Base-by-base conservation (phyloP, 2,888 invertebrate genomes). In the Pollenia labialis region DNA sequence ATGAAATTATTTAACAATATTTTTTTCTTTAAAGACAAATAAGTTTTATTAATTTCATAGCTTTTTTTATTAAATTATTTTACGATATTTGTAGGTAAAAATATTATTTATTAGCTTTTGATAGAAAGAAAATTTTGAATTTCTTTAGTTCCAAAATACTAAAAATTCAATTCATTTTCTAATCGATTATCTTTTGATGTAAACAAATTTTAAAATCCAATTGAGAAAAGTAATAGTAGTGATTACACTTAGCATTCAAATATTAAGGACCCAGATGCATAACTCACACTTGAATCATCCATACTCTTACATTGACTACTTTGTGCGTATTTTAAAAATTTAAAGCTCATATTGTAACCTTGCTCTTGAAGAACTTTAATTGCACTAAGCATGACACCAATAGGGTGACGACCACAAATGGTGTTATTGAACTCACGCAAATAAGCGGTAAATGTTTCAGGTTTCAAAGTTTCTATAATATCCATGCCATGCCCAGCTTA, bases 341-440 rank as follows among this genome's bases (percentile, higher is more conserved):
- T 97, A 92, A 98, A 94, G 91, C 95, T 95, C 94, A 98, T 95
- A 88, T 95, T 95, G 91, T 94, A 95, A 89, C 96, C 96, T 94
- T 94, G 95, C 76, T 90, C 89, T 90, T 88, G 94, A 89, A 90
- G 92, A 42, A 90, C 89, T 81, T 92, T 91, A 0, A 92, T 90
- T 6, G 92, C 90, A 95, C 98, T 98, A 81, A 99, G 94, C 90
- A 99, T 94, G 32, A 99, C 97, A 85, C 98, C 98, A 89, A 99
- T 99, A 1, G 99, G 99, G 94, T 99, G 99, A 89, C 99, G 95
- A 0, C 99, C 99, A 93, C 99, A 99, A 92, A 99, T 99, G n/a
- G 99, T 99, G 94, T 99, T 99, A 84, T 97, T 97, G 92, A 97
- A 99, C 93, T 98, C 97, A 90, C 97, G 97, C 88, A 99, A 95